phyloP scores from a whole-genome alignment of 2,888 invertebrate genomes.

The Stenodera caucasica region DNA sequence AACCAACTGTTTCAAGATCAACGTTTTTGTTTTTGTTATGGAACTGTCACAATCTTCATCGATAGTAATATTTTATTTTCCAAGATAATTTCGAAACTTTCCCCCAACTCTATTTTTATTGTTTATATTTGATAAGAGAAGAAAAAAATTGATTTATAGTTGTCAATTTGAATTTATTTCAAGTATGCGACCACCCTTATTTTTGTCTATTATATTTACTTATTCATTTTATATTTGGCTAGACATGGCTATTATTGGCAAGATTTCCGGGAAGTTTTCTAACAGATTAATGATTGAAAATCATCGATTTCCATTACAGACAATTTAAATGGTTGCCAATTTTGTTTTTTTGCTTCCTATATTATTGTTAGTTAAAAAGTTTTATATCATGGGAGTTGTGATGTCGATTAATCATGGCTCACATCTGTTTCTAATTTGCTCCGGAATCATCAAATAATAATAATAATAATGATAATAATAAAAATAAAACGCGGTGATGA shows the following conservation, averaged over 20 bases:
- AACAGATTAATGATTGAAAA: background rate
- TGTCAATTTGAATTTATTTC: background rate
- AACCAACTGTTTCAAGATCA: background rate
- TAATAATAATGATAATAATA: too few species aligned
- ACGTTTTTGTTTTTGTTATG: background rate
- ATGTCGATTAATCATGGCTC: constrained; percentile 24
- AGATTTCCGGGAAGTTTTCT: background rate
- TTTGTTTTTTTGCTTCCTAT: background rate
- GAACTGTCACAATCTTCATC: background rate
- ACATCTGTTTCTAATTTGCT: constrained; percentile 25
- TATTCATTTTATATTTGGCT: too few species aligned
- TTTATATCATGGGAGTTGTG: constrained; percentile 16
- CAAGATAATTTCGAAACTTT: constrained; percentile 7
- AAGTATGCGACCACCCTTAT: too few species aligned
- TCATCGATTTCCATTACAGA: background rate
- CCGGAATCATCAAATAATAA: background rate
- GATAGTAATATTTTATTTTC: background rate
- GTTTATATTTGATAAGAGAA: too few species aligned
- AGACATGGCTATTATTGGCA: background rate
- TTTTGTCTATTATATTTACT: too few species aligned
- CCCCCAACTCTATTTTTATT: constrained; percentile 18
- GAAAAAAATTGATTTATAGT: background rate
- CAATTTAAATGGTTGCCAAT: too few species aligned
- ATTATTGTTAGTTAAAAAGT: background rate
- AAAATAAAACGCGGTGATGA: constrained; percentile 8